Conservation (phyloP, 2,113 vertebrate species). For the Lagopus leucura region DNA sequence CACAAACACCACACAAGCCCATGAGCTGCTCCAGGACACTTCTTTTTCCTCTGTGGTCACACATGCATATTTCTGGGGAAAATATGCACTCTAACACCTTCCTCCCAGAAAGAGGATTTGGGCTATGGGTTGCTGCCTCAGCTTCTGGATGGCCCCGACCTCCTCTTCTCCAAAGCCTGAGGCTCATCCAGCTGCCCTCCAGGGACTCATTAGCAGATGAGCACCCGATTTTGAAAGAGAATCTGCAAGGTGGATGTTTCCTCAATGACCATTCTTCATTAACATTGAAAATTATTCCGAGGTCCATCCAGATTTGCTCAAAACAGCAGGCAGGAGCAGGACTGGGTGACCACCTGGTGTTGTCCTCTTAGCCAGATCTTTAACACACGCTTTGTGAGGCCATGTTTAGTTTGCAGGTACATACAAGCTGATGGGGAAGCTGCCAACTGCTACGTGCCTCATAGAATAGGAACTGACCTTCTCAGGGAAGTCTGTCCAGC, state of each 20-base stretch:
- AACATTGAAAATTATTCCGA: background rate
- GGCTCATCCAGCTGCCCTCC: background rate
- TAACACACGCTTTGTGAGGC: fast-evolving
- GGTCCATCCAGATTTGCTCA: background rate
- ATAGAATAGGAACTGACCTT: background rate
- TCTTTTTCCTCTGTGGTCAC: constrained; percentile 36
- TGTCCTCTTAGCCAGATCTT: constrained; percentile 10
- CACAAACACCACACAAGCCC: background rate
- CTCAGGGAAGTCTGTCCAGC: background rate
- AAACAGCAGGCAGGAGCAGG: background rate
- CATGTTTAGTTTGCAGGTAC: constrained; percentile 2
- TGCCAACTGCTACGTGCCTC: background rate
- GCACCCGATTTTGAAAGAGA: background rate
- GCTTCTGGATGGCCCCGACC: constrained; percentile 27
- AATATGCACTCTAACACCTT: constrained; percentile 52
- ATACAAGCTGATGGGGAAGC: background rate
- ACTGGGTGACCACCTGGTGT: background rate
- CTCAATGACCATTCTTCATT: background rate
- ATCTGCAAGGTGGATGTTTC: background rate
- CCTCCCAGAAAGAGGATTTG: constrained; percentile 1
- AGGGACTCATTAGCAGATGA: background rate
- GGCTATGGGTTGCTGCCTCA: constrained; percentile 26
- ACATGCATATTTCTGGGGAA: constrained; percentile 4
- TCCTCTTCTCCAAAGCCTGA: background rate
- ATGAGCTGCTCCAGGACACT: background rate